Evolutionary conservation across 2,888 invertebrate species (phyloP), one percentile per base, ranked within the genome.

Genomic region (Dendrolimus houi): DNA sequence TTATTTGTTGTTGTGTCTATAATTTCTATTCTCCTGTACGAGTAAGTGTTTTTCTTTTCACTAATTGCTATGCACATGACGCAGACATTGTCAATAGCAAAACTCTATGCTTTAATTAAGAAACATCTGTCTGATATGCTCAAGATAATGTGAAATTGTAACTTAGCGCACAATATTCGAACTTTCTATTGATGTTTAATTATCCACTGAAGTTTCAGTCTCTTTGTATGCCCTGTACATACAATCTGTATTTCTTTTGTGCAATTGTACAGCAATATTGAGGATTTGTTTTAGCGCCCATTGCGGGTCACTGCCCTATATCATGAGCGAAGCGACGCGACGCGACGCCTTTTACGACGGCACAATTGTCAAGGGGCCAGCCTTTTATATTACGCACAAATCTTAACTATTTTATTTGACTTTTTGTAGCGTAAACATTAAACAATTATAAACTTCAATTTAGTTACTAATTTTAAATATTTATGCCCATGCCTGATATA

Each of bases 151-250:
- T 87, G 85, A 87, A 86, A 77, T 81, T 83, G 87, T 81, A 87
- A 88, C 87, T 86, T 87, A 87, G 86, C 89, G 89, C 89, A 90
- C 89, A 90, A 88, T 86, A 85, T 85, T 84, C 77, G 80, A 85
- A 81, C 66, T 82, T 79, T 78, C 73, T 85, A 83, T 85, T 82
- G 81, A 80, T 86, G 85, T 88, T 47, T 47, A 10, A 29, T 29
- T 84, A 84, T 81, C 87, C 84, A 79, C 81, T 82, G 71, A 79
- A 74, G 79, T 81, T 29, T 83, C 84, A 85, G 81, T 82, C 79
- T 84, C 77, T 85, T 78, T 83, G 84, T 85, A 83, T 77, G 79
- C 77, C 78, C 76, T 85, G 85, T 86, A 87, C 81, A 86, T 85
- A 85, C 72, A 65, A 73, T 77, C 71, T 78, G 67, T 71, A 65